Percentiles rank a stretch among this genome's conserved stretches.
phyloP scores from a whole-genome alignment of 2,797 vertebrate species.

The Tragelaphus oryx region DNA sequence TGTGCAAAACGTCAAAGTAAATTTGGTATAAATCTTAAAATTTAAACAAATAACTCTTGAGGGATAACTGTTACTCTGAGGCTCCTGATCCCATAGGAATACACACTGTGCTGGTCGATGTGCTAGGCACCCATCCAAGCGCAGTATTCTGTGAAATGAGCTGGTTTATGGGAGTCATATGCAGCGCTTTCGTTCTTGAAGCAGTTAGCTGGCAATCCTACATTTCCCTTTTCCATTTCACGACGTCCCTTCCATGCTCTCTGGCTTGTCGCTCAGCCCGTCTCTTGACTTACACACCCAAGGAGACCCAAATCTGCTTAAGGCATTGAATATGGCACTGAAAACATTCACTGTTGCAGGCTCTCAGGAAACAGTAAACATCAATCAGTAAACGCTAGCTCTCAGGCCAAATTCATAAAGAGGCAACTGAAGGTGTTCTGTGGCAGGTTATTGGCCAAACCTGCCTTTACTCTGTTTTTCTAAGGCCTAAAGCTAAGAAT shows the following conservation, averaged over 20 bases:
- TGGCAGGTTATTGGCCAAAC: background rate
- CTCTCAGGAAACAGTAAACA: background rate
- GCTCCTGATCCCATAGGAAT: background rate
- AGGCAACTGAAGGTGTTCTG: background rate
- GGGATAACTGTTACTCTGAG: background rate
- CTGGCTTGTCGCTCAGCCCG: background rate
- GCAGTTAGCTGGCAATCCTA: background rate
- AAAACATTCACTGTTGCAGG: background rate
- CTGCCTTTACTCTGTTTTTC: background rate
- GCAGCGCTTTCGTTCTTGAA: background rate
- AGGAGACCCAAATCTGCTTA: background rate
- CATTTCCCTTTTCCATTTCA: background rate
- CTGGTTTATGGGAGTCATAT: background rate
- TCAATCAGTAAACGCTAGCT: background rate
- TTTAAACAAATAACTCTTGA: background rate
- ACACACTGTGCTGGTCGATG: background rate
- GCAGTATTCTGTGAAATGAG: background rate
- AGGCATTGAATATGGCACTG: background rate
- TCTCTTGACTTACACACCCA: background rate
- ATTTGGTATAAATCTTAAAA: slow-evolving; percentile 14
- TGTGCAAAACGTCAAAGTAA: slow-evolving; percentile 5
- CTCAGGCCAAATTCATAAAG: background rate
- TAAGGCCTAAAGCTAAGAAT: background rate
- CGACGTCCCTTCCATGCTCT: background rate
- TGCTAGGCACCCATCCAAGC: background rate